Percentiles rank a stretch among this genome's conserved stretches.
Evolutionary conservation across 2,888 invertebrate genomes (phyloP).

Genomic region (Philonicus albiceps): DNA sequence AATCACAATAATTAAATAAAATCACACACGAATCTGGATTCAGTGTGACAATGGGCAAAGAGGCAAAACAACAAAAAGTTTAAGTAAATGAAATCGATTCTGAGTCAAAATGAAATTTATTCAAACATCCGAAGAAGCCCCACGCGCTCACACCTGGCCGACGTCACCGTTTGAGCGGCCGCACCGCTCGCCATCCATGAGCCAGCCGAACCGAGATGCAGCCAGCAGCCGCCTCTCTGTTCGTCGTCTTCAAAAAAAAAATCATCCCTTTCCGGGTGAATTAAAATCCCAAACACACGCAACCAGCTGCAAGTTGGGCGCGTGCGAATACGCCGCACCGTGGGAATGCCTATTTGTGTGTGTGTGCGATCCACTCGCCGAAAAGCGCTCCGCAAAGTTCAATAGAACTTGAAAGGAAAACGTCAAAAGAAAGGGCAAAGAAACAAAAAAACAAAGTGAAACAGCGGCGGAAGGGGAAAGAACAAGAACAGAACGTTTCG

Average conservation of each 20-base stretch:
- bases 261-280: neutral
- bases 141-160: neutral
- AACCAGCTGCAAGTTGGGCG: neutral
- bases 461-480: neutral
- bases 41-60: neutral
- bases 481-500: neutral
- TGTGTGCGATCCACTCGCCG: neutral
- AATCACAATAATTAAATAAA: neutral
- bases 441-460: neutral
- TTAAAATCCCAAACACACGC: neutral
- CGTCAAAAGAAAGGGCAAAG: neutral
- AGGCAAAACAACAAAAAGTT: neutral
- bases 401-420: constrained; percentile 18
- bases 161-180: neutral
- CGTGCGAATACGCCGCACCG: neutral
- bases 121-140: neutral
- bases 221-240: neutral
- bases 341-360: neutral
- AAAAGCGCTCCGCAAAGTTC: constrained; percentile 8
- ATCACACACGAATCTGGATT: neutral
- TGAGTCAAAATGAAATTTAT: neutral
- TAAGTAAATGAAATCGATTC: neutral
- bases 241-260: neutral
- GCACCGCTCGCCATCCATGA: neutral
- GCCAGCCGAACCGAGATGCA: neutral